These are phyloP conservation scores for Limonius californicus DNA, from an alignment of 1,140 invertebrate species.

Conservation along the genomic window DNA sequence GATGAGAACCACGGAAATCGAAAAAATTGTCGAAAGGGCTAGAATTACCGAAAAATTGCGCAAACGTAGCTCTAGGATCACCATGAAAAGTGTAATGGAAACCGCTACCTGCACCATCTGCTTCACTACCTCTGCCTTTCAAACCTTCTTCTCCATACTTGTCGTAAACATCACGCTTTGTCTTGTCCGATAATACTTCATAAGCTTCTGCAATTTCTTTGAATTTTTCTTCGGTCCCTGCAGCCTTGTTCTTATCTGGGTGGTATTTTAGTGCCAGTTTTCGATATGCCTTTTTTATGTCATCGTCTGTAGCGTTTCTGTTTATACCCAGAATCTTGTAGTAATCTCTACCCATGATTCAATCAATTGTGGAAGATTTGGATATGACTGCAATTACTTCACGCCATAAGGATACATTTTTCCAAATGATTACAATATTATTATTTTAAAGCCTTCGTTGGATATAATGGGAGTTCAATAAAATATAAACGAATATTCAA, in stretches of 20 bases:
- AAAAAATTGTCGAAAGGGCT: conserved; percentile 64
- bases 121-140: conserved; percentile 64
- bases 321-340: conserved; percentile 89
- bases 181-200: conserved; percentile 93
- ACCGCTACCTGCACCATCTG: conserved; percentile 44
- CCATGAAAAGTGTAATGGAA: conserved; percentile 74
- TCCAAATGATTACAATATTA: too few relatives aligned
- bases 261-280: conserved; percentile 98
- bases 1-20: conserved; percentile 41
- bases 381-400: too few relatives aligned
- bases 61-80: conserved; percentile 86
- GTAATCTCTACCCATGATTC: conserved; percentile 99
- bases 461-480: too few relatives aligned
- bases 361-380: too few relatives aligned
- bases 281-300: conserved; percentile 96
- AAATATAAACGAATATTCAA: too few relatives aligned
- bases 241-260: conserved; percentile 96
- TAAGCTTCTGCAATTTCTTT: conserved; percentile 99
- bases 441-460: too few relatives aligned
- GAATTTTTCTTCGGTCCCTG: conserved; percentile 94
- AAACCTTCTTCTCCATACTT: conserved; percentile 95
- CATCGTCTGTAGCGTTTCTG: conserved; percentile 87
- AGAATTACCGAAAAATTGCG: conserved; percentile 81
- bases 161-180: conserved; percentile 94
- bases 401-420: too few relatives aligned